Percentiles rank a stretch among this genome's conserved stretches.
Evolutionary conservation across 2,888 invertebrate species (phyloP).

Genomic region (Cephus pulcher): DNA sequence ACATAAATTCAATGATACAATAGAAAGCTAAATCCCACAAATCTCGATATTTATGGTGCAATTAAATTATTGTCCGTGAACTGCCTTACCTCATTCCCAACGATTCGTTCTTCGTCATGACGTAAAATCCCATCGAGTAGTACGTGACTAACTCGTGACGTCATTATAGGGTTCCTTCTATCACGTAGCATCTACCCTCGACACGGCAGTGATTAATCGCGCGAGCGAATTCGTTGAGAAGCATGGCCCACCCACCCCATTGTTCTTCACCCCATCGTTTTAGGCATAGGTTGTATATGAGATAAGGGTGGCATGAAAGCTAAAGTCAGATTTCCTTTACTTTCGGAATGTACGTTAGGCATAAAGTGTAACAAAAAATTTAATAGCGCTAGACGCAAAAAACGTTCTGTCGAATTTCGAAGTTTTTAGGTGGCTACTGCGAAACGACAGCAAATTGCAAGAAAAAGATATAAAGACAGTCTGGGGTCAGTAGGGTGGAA

Average conservation of each 20-base stretch:
- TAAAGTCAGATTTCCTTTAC: neutral
- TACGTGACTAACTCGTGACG: conserved; percentile 17
- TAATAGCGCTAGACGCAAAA: neutral
- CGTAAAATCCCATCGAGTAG: neutral
- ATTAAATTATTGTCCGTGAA: conserved; percentile 25
- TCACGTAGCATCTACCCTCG: conserved; percentile 3
- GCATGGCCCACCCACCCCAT: neutral
- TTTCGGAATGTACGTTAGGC: neutral
- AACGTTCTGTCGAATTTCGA: neutral
- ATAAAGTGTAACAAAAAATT: neutral
- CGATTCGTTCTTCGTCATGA: neutral
- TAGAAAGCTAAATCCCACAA: neutral
- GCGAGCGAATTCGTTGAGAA: neutral
- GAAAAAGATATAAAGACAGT: neutral
- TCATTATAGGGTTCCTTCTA: conserved; percentile 9
- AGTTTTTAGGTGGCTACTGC: neutral
- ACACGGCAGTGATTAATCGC: neutral
- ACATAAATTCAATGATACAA: neutral
- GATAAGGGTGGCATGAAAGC: neutral
- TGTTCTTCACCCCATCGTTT: neutral
- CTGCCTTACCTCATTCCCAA: conserved; percentile 8
- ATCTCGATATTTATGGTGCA: conserved; percentile 3
- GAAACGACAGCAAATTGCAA: neutral
- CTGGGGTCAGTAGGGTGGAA: neutral
- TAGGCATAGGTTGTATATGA: neutral